Evolutionary conservation across 2,113 vertebrate species (phyloP).

Genomic region (Turdus rufiventris): DNA sequence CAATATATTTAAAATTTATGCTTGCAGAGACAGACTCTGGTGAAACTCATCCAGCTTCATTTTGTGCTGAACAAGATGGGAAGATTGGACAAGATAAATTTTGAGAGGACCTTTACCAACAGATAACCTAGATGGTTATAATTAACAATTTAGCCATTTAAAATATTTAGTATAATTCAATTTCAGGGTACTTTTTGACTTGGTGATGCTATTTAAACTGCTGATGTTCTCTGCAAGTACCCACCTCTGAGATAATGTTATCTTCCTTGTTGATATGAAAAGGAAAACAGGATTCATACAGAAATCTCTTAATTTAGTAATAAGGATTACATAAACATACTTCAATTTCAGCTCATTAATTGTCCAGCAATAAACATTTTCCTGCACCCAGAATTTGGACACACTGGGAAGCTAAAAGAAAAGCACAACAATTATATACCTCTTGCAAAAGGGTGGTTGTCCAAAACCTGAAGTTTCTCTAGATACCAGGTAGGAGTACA

Average conservation of each 20-base stretch:
- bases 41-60: slow-evolving; percentile 46
- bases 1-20: slow-evolving; percentile 66
- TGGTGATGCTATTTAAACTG: not conserved
- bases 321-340: not conserved
- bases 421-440: not conserved
- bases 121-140: not conserved
- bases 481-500: not conserved
- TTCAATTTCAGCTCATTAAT: not conserved
- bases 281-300: not conserved
- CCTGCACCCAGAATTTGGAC: not conserved
- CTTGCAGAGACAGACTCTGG: slow-evolving; percentile 54
- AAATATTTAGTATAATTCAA: not conserved
- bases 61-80: slow-evolving; percentile 39
- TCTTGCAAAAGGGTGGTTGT: not conserved
- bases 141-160: not conserved
- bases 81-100: slow-evolving; percentile 13
- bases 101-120: slow-evolving; percentile 4
- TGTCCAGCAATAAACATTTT: not conserved
- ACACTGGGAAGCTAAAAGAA: not conserved
- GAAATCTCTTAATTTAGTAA: not conserved
- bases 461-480: not conserved
- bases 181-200: not conserved
- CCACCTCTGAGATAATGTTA: not conserved
- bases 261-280: not conserved
- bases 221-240: not conserved